Conservation (phyloP, 2,888 invertebrate genomes). For the Pterostichus madidus region DNA sequence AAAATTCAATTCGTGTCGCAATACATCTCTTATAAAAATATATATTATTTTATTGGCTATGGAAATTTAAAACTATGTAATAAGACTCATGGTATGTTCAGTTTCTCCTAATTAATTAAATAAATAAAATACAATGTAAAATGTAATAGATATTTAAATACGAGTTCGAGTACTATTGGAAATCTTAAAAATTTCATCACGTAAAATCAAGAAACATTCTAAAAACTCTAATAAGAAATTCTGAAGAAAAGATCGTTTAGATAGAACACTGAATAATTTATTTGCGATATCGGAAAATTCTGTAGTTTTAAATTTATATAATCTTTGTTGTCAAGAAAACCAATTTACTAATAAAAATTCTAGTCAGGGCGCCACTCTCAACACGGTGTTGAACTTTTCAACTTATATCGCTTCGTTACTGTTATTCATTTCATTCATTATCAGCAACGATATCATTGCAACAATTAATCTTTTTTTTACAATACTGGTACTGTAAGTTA, state of each 20-base stretch:
- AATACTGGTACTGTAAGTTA: too few species aligned
- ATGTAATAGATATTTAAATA: not conserved
- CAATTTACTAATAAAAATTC: slow-evolving; percentile 43
- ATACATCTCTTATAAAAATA: too few species aligned
- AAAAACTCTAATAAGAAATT: slow-evolving; percentile 10
- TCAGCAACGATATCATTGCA: too few species aligned
- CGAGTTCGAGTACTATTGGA: too few species aligned
- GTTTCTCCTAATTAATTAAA: too few species aligned
- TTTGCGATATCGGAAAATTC: slow-evolving; percentile 20
- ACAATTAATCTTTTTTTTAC: too few species aligned
- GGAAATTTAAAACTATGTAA: too few species aligned
- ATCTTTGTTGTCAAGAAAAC: not conserved
- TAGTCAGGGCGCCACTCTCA: not conserved
- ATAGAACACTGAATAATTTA: slow-evolving; percentile 20
- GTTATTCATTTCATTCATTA: slow-evolving; percentile 11
- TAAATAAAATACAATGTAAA: too few species aligned
- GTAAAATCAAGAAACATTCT: slow-evolving; percentile 3
- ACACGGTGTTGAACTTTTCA: not conserved
- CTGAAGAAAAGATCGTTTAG: not conserved
- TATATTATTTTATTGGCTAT: too few species aligned
- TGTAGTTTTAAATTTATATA: slow-evolving; percentile 35
- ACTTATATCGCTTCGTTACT: not conserved
- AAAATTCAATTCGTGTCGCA: too few species aligned
- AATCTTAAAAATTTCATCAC: not conserved
- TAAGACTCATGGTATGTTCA: too few species aligned